phyloP scores from a whole-genome alignment of 92 coral and sea anemone species.

The Ricordea florida region DNA sequence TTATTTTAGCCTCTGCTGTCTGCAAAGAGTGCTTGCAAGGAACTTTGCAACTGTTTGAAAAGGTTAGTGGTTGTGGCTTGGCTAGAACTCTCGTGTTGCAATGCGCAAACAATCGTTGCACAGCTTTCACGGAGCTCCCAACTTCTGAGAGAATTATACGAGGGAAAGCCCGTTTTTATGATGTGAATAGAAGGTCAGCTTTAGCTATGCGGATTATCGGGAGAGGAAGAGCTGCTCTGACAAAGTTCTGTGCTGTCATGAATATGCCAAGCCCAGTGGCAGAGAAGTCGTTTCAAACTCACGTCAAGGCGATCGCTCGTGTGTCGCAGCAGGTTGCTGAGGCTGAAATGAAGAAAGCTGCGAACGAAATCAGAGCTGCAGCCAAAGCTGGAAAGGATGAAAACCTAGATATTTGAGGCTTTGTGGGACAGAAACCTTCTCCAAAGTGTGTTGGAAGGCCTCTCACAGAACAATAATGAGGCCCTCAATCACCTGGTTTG shows the following conservation, averaged over 20 bases:
- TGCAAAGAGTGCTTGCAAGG: constrained; percentile 36
- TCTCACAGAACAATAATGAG: constrained; percentile 50
- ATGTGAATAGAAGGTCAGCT: constrained; percentile 31
- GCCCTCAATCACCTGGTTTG: constrained; percentile 52
- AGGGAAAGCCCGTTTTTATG: constrained; percentile 39
- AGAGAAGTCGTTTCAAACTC: too few relatives aligned
- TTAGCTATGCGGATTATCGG: constrained; percentile 39
- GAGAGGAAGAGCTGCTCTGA: constrained; percentile 38
- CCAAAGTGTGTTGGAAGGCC: constrained; percentile 37
- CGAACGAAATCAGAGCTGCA: too few relatives aligned
- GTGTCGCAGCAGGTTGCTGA: too few relatives aligned
- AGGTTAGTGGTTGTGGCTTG: constrained; percentile 21
- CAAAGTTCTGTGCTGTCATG: constrained; percentile 33
- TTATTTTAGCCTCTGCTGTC: constrained; percentile 37
- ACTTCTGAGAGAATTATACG: constrained; percentile 30
- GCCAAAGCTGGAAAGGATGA: constrained; percentile 9
- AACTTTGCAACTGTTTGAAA: constrained; percentile 35
- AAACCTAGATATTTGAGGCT: constrained; percentile 4
- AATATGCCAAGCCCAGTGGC: constrained; percentile 48
- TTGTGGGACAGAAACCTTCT: constrained; percentile 6
- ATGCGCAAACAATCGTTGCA: constrained; percentile 33
- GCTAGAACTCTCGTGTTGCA: constrained; percentile 33
- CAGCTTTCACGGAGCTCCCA: constrained; percentile 22
- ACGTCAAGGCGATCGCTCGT: too few relatives aligned
- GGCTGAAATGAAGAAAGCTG: too few relatives aligned